These are phyloP conservation scores for Astropecten irregularis DNA, from an alignment of 53 echinoderm and acorn worm species.

Conservation along the genomic window DNA sequence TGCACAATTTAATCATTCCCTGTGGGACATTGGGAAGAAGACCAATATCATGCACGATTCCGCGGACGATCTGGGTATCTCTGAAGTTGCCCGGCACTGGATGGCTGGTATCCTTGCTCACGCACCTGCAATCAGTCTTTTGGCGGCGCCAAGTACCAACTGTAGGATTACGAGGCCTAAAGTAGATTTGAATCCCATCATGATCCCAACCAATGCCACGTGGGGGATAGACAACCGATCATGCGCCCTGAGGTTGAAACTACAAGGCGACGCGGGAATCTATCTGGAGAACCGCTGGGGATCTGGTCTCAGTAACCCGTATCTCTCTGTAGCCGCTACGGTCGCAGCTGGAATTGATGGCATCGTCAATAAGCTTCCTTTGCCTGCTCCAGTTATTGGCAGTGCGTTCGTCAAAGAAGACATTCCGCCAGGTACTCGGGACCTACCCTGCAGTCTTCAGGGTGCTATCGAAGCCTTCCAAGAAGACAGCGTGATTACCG, in stretches of 20 bases:
- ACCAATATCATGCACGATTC: slow-evolving; percentile 60
- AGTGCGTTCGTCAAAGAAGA: no score
- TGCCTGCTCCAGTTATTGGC: slow-evolving; percentile 1
- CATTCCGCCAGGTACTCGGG: no score
- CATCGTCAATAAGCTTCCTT: slow-evolving; percentile 29
- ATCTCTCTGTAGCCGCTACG: slow-evolving; percentile 41
- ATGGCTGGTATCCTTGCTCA: slow-evolving; percentile 79
- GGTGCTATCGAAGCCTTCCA: slow-evolving; percentile 58
- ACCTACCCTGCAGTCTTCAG: slow-evolving; percentile 46
- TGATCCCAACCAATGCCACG: slow-evolving; percentile 52
- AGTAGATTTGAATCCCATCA: no score
- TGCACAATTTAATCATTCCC: slow-evolving; percentile 45
- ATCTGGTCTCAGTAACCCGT: slow-evolving; percentile 65
- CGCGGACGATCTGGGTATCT: slow-evolving; percentile 40
- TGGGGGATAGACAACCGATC: slow-evolving; percentile 75
- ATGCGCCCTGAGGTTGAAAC: slow-evolving; percentile 63
- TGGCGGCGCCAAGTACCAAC: slow-evolving; percentile 66
- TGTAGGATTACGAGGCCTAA: no score
- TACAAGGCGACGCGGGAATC: slow-evolving; percentile 61
- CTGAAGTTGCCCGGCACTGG: slow-evolving; percentile 73
- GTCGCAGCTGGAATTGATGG: slow-evolving; percentile 58
- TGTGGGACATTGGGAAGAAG: slow-evolving; percentile 57
- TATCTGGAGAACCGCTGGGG: slow-evolving; percentile 78
- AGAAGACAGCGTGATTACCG: slow-evolving; percentile 51
- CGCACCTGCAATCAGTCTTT: slow-evolving; percentile 62